These are phyloP conservation scores for Eilema sororculum DNA, from an alignment of 2,888 invertebrate genomes.

Conservation along the genomic window DNA sequence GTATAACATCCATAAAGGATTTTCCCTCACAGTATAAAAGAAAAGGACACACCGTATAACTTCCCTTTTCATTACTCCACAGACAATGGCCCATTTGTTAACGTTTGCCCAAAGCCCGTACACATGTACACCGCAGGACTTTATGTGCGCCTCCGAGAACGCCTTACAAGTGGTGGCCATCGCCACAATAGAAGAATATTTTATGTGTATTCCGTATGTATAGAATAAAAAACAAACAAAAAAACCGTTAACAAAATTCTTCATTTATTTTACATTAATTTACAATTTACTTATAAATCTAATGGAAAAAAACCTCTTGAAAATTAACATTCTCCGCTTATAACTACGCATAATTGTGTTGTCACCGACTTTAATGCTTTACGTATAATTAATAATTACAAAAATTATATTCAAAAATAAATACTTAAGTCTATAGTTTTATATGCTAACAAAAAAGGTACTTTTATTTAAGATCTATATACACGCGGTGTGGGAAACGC, in stretches of 20 bases:
- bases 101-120: too few relatives aligned
- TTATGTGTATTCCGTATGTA: background rate
- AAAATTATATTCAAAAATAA: conserved; percentile 79
- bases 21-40: too few relatives aligned
- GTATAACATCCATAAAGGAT: too few relatives aligned
- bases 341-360: conserved; percentile 63
- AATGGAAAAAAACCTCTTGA: conserved; percentile 72
- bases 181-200: too few relatives aligned
- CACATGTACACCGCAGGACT: too few relatives aligned
- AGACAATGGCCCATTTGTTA: too few relatives aligned
- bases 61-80: too few relatives aligned
- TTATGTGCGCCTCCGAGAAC: too few relatives aligned
- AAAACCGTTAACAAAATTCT: conserved; percentile 82
- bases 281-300: conserved; percentile 76
- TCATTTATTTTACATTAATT: conserved; percentile 87
- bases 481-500: conserved; percentile 72
- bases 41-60: too few relatives aligned
- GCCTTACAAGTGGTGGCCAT: too few relatives aligned
- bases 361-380: conserved; percentile 62
- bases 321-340: conserved; percentile 79
- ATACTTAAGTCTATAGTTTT: conserved; percentile 80
- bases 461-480: conserved; percentile 77
- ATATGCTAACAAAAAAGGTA: conserved; percentile 81
- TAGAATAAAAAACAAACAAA: conserved; percentile 42
- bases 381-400: conserved; percentile 74